Percentiles rank a stretch among this genome's conserved stretches.
These are phyloP conservation scores for Hiodon alosoides DNA, from an alignment of 2,113 vertebrate genomes.

Conservation along the genomic window DNA sequence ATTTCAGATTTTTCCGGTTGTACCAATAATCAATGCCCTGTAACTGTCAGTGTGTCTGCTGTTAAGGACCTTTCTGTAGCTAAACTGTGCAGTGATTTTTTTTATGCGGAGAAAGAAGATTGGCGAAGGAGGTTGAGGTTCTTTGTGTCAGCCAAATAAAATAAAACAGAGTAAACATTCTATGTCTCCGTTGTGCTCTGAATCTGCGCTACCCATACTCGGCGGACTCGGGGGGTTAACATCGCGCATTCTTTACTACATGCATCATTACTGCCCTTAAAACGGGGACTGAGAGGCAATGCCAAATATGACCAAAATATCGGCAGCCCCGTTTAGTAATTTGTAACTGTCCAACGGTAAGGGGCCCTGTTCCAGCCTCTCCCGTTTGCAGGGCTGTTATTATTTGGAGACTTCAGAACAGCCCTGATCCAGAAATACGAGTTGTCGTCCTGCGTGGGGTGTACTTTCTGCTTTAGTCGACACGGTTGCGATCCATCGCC, in stretches of 20 bases:
- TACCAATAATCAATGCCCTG: too few species aligned
- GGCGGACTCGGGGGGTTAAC: constrained; percentile 16
- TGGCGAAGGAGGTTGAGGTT: background rate
- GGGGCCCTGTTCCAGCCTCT: background rate
- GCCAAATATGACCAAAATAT: constrained; percentile 33
- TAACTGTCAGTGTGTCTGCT: too few species aligned
- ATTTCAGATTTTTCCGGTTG: too few species aligned
- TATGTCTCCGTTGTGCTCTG: background rate
- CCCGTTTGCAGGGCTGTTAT: too few species aligned
- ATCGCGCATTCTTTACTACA: constrained; percentile 30
- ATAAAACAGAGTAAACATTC: background rate
- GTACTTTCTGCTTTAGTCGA: too few species aligned
- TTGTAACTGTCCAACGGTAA: background rate
- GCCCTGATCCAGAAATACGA: too few species aligned
- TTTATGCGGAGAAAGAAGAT: background rate
- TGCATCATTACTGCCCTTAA: constrained; percentile 21
- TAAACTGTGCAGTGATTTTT: background rate
- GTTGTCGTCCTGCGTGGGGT: too few species aligned
- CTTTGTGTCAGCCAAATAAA: constrained; percentile 11
- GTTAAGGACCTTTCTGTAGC: background rate
- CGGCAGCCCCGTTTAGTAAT: constrained; percentile 3
- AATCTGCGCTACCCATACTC: constrained; percentile 12
- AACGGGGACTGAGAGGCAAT: constrained; percentile 11
- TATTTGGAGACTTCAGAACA: too few species aligned
- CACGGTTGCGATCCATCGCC: too few species aligned